Percentiles rank a stretch among this genome's conserved stretches.
Evolutionary conservation across 2,888 invertebrate species (phyloP).

Genomic region (Drosophila gaucha): DNA sequence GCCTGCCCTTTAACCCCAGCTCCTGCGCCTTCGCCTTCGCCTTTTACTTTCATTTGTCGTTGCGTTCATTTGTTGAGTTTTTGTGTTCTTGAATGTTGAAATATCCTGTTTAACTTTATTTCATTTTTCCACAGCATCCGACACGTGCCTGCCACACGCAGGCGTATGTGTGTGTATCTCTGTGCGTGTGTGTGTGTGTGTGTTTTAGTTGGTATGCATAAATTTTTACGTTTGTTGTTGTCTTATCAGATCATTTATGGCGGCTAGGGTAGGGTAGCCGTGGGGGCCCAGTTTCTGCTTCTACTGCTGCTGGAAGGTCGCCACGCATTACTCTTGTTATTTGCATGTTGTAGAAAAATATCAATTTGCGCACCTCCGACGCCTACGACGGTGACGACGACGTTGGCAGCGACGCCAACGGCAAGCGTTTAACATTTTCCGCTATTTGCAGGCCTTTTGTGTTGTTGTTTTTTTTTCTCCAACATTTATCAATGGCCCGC

Average conservation of each 20-base stretch:
- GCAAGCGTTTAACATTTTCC: slow-evolving; percentile 75
- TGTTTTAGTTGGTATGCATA: slow-evolving; percentile 75
- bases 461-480: slow-evolving; percentile 30
- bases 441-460: slow-evolving; percentile 78
- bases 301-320: slow-evolving; percentile 35
- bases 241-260: slow-evolving; percentile 77
- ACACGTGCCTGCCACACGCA: slow-evolving; percentile 63
- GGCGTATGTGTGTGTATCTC: slow-evolving; percentile 4
- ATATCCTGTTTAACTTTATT: slow-evolving; percentile 79
- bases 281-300: background rate
- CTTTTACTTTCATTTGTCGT: slow-evolving; percentile 74
- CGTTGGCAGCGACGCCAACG: slow-evolving; percentile 28
- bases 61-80: slow-evolving; percentile 66
- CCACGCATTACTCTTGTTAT: slow-evolving; percentile 73
- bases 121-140: slow-evolving; percentile 79
- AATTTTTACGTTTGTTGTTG: slow-evolving; percentile 79
- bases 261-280: slow-evolving; percentile 7
- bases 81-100: slow-evolving; percentile 68
- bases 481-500: slow-evolving; percentile 60
- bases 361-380: slow-evolving; percentile 77
- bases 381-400: slow-evolving; percentile 31
- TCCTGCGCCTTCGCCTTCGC: slow-evolving; percentile 23
- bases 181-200: slow-evolving; percentile 35
- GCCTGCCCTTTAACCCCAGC: background rate
- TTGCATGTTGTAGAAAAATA: slow-evolving; percentile 78